Evolutionary conservation across 2,113 vertebrate genomes (phyloP).

Genomic region (Rhinolophus sinicus): DNA sequence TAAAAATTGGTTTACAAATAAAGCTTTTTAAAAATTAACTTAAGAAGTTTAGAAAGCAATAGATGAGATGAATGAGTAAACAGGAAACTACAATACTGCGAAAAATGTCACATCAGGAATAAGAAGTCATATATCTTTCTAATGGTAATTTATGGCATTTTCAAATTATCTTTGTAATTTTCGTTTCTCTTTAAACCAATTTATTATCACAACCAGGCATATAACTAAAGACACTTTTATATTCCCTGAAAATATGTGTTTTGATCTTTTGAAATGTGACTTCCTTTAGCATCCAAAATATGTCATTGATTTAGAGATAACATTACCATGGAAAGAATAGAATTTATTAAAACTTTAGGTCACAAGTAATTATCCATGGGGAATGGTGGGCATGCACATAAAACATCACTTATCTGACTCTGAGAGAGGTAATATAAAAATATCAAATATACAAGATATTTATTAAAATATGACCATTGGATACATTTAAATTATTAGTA

Average conservation of each 20-base stretch:
- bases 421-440: not conserved
- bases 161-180: not conserved
- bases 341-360: not conserved
- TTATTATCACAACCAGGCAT: not conserved
- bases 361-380: not conserved
- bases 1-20: not conserved
- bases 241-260: not conserved
- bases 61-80: not conserved
- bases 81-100: not conserved
- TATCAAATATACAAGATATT: not conserved
- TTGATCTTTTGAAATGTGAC: not conserved
- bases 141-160: not conserved
- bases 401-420: not conserved
- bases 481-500: not conserved
- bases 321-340: not conserved
- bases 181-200: not conserved
- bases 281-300: not conserved
- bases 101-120: not conserved
- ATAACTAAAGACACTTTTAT: not conserved
- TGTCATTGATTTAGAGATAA: constrained; percentile 40
- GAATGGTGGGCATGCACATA: rapidly evolving
- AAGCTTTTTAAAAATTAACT: not conserved
- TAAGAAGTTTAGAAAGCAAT: not conserved
- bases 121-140: not conserved
- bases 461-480: not conserved